Percentiles rank a stretch among this genome's conserved stretches.
Evolutionary conservation across 2,888 invertebrate genomes (phyloP).

Genomic region (Blastobasis lacticolella): DNA sequence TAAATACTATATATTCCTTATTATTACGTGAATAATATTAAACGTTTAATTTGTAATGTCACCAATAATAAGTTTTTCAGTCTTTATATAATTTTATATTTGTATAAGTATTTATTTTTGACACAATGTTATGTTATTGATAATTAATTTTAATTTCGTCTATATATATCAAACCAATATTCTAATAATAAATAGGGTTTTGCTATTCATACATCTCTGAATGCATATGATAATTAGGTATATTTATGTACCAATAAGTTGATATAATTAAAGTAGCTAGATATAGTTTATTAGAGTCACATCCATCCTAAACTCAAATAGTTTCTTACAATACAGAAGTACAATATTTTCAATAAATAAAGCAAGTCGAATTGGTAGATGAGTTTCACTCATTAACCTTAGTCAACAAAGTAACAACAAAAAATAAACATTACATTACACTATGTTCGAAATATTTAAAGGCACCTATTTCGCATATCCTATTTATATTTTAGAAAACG

Average conservation of each 20-base stretch:
- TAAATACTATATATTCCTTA: conserved; percentile 18
- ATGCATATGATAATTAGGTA: no score
- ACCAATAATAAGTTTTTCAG: conserved; percentile 36
- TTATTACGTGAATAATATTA: conserved; percentile 28
- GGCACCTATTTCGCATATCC: conserved; percentile 5
- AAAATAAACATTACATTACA: conserved; percentile 10
- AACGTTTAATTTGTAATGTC: conserved; percentile 25
- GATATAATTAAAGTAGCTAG: neutral
- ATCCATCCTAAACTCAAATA: neutral
- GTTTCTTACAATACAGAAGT: conserved; percentile 1
- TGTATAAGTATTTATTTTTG: no score
- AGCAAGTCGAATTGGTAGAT: conserved; percentile 51
- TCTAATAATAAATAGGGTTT: no score
- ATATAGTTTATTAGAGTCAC: conserved; percentile 15
- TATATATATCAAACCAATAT: no score
- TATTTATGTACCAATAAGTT: no score
- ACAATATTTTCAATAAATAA: conserved; percentile 34
- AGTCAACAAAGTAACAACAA: conserved; percentile 28
- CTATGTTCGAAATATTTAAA: conserved; percentile 3
- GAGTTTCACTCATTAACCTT: conserved; percentile 60
- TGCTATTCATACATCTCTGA: no score
- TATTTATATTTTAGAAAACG: neutral
- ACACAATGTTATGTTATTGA: no score
- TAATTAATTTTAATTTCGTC: no score
- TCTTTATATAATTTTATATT: conserved; percentile 24